Percentiles rank a stretch among this genome's conserved stretches.
Conservation (phyloP, 2,797 vertebrate species). For the Cossypha caffra region DNA sequence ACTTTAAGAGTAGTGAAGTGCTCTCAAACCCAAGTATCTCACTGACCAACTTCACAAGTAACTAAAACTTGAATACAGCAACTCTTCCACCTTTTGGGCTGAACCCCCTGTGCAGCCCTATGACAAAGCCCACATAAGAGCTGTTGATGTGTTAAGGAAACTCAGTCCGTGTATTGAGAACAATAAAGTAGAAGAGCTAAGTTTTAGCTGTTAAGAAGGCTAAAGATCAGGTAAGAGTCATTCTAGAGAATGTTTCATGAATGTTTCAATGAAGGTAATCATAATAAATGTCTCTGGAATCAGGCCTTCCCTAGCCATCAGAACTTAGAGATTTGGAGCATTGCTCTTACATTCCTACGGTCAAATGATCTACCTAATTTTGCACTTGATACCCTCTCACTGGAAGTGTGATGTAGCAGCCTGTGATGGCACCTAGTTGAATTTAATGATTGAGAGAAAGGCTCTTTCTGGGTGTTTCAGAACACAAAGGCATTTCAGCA, state of each 20-base stretch:
- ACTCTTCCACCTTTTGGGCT: not conserved
- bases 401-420: not conserved
- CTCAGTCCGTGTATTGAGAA: not conserved
- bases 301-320: not conserved
- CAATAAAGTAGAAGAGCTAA: not conserved
- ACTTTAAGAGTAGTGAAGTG: not conserved
- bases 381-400: not conserved
- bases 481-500: not conserved
- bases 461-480: not conserved
- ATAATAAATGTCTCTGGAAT: not conserved
- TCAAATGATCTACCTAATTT: not conserved
- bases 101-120: not conserved
- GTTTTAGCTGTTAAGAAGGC: not conserved
- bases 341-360: fast-evolving
- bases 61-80: not conserved
- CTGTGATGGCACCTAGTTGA: not conserved
- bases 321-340: not conserved
- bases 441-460: not conserved
- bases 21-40: not conserved
- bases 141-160: not conserved
- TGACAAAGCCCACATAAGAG: not conserved
- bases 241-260: not conserved
- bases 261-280: not conserved
- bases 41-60: not conserved
- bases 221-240: not conserved